These are phyloP conservation scores for Trichopoda pennipes DNA, from an alignment of 2,888 invertebrate species.

Conservation along the genomic window DNA sequence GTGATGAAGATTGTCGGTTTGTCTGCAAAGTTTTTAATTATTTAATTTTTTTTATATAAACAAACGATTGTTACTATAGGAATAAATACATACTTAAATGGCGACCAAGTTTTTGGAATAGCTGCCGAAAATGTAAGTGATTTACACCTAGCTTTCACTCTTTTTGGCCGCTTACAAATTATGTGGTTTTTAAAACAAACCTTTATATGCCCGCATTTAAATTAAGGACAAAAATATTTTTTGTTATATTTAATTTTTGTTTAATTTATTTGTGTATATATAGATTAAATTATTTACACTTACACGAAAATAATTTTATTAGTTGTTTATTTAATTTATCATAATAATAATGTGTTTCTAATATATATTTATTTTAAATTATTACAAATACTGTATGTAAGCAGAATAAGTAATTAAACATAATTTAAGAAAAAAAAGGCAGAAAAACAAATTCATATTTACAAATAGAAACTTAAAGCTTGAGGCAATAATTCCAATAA, in stretches of 20 bases:
- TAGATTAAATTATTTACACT: conserved; percentile 63
- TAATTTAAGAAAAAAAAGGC: conserved; percentile 18
- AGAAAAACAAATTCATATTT: conserved; percentile 40
- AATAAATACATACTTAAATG: no score
- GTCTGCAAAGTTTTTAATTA: no score
- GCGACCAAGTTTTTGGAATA: no score
- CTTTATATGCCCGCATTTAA: no score
- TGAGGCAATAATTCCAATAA: not conserved
- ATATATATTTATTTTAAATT: conserved; percentile 42
- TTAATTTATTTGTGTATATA: conserved; percentile 43
- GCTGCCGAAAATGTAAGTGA: no score
- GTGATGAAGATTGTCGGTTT: no score
- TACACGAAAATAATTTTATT: conserved; percentile 57
- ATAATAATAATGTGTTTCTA: conserved; percentile 9
- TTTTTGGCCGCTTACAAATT: no score
- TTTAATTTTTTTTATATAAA: no score
- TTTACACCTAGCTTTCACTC: no score
- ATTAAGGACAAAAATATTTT: not conserved
- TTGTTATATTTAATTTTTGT: not conserved
- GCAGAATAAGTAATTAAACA: conserved; percentile 47
- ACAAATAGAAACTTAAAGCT: conserved; percentile 2
- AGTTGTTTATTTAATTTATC: conserved; percentile 41
- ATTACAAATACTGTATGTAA: conserved; percentile 60
- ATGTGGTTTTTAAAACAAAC: no score
- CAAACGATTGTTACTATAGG: no score